These are phyloP conservation scores for Hylia prasina DNA, from an alignment of 2,113 vertebrate genomes.

Conservation along the genomic window DNA sequence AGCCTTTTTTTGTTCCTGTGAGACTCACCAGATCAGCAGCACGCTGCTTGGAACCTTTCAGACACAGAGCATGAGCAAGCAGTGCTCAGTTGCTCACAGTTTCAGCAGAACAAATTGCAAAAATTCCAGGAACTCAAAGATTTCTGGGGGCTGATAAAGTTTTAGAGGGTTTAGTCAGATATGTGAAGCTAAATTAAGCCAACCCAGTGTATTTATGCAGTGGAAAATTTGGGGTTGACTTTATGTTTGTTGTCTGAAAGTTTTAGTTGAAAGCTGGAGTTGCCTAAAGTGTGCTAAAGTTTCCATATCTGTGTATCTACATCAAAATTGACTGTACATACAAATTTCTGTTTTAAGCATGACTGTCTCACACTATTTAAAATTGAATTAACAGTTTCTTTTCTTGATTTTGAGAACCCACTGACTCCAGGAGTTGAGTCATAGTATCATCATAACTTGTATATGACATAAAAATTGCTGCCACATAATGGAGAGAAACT, in stretches of 20 bases:
- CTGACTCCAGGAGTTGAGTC: background rate
- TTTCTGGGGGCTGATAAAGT: background rate
- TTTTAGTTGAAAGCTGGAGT: background rate
- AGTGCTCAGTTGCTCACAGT: background rate
- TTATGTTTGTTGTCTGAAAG: background rate
- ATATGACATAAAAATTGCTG: background rate
- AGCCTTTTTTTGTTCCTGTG: background rate
- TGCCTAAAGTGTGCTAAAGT: background rate
- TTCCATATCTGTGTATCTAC: fast-evolving
- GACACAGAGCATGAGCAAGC: background rate
- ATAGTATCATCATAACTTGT: background rate
- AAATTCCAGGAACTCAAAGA: background rate
- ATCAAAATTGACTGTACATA: background rate
- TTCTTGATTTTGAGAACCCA: background rate
- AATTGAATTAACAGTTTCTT: background rate
- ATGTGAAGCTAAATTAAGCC: background rate
- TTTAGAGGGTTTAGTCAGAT: background rate
- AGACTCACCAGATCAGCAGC: background rate
- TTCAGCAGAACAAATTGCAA: background rate
- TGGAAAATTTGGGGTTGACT: background rate
- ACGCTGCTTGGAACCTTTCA: background rate
- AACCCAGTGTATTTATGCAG: background rate
- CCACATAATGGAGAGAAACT: background rate
- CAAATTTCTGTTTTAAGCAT: background rate
- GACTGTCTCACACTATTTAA: background rate